A percentile compares a stretch with the other conserved stretches of the same genome.
Conservation (phyloP, 2,113 vertebrate genomes). For the Irena cyanogastra region DNA sequence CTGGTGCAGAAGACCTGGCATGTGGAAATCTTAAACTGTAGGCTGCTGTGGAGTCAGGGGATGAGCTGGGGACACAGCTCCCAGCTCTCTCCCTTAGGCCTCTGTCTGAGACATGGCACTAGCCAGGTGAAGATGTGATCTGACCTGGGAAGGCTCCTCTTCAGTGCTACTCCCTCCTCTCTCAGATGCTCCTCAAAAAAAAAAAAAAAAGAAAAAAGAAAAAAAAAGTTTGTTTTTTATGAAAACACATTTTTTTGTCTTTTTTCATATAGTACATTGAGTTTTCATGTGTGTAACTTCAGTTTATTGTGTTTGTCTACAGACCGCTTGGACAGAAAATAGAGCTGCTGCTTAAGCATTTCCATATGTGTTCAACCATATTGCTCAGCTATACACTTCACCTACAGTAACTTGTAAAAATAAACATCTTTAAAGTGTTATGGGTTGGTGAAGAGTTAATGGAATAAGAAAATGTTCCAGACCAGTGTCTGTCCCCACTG, state of each 20-base stretch:
- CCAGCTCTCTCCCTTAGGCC: background rate
- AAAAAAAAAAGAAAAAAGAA: background rate
- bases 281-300: background rate
- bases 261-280: background rate
- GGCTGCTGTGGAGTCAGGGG: background rate
- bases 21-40: background rate
- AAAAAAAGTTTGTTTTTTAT: background rate
- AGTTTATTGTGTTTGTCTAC: slow-evolving; percentile 21
- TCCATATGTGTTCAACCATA: slow-evolving; percentile 30
- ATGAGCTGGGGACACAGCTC: background rate
- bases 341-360: slow-evolving; percentile 29
- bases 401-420: slow-evolving; percentile 21
- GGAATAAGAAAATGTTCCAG: background rate
- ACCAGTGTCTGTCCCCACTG: background rate
- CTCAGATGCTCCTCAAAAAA: background rate
- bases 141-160: background rate
- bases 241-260: background rate
- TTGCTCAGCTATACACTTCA: background rate
- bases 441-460: background rate
- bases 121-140: background rate
- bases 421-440: background rate
- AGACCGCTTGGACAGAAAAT: slow-evolving; percentile 8
- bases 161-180: background rate
- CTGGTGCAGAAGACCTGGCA: background rate
- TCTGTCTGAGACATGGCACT: accelerated